These are phyloP conservation scores for Hemicordylus capensis DNA, from an alignment of 2,113 vertebrate genomes.

Conservation along the genomic window DNA sequence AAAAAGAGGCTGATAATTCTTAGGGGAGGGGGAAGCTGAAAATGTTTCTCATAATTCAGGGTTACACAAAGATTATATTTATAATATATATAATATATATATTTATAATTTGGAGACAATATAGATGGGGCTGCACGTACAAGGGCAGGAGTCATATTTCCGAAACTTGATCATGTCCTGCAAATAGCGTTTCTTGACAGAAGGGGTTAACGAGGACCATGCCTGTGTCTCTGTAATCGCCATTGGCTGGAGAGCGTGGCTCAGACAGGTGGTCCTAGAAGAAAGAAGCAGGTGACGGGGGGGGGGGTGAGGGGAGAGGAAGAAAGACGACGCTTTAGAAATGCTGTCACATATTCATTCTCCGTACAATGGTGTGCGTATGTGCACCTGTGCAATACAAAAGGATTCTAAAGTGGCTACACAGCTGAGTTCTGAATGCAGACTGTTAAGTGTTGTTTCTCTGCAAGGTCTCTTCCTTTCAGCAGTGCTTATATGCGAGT, in stretches of 20 bases:
- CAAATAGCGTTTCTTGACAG: slow-evolving; percentile 96
- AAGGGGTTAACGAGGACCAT: slow-evolving; percentile 99
- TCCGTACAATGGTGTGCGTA: neutral
- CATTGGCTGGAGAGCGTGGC: slow-evolving; percentile 91
- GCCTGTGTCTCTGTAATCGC: slow-evolving; percentile 91
- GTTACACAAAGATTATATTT: slow-evolving; percentile 84
- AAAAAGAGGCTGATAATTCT: slow-evolving; percentile 87
- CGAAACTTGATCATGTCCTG: slow-evolving; percentile 91
- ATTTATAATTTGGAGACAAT: slow-evolving; percentile 74
- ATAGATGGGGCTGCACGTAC: slow-evolving; percentile 46
- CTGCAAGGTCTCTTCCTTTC: neutral
- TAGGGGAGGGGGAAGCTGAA: slow-evolving; percentile 76
- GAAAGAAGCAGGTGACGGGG: slow-evolving; percentile 45
- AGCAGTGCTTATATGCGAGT: neutral
- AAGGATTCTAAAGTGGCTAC: neutral
- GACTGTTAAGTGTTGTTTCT: no score
- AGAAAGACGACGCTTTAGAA: slow-evolving; percentile 24
- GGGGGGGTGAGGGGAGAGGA: neutral
- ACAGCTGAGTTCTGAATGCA: neutral
- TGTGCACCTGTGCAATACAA: rapidly evolving
- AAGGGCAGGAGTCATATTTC: slow-evolving; percentile 78
- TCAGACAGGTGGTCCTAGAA: slow-evolving; percentile 89
- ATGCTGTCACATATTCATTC: neutral
- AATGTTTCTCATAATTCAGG: slow-evolving; percentile 75
- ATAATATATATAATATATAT: slow-evolving; percentile 80